Evolutionary conservation across 2,113 vertebrate genomes (phyloP).

Genomic region (Fukomys damarensis): DNA sequence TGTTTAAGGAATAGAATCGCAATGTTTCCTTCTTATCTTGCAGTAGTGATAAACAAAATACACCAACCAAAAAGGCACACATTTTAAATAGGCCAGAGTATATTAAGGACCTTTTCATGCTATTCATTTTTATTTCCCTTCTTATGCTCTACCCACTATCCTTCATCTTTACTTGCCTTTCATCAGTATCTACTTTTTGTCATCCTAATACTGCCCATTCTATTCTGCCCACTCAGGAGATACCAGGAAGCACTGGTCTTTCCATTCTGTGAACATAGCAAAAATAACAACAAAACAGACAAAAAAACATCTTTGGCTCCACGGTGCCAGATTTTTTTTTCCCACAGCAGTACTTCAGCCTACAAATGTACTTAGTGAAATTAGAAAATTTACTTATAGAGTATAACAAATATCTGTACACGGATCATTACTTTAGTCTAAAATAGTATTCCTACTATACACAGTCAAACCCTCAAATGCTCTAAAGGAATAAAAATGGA

Average conservation of each 20-base stretch:
- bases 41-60: constrained; percentile 55
- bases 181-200: background rate
- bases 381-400: constrained; percentile 60
- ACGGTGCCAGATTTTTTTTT: constrained; percentile 43
- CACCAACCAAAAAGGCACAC: constrained; percentile 76
- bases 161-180: background rate
- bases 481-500: constrained; percentile 58
- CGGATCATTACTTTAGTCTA: constrained; percentile 57
- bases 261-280: constrained; percentile 35
- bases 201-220: background rate
- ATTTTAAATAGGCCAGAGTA: constrained; percentile 61
- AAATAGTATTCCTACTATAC: constrained; percentile 65
- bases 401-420: constrained; percentile 65
- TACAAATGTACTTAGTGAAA: constrained; percentile 55
- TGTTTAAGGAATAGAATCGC: constrained; percentile 64
- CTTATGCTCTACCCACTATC: background rate
- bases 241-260: constrained; percentile 48
- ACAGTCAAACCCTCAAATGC: constrained; percentile 68
- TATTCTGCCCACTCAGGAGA: background rate
- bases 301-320: constrained; percentile 62
- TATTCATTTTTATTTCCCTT: background rate
- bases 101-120: background rate
- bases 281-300: background rate
- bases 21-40: constrained; percentile 30
- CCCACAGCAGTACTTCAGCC: constrained; percentile 62